Evolutionary conservation across 2,797 vertebrate species (phyloP).

Genomic region (Otolemur crassicaudatus): DNA sequence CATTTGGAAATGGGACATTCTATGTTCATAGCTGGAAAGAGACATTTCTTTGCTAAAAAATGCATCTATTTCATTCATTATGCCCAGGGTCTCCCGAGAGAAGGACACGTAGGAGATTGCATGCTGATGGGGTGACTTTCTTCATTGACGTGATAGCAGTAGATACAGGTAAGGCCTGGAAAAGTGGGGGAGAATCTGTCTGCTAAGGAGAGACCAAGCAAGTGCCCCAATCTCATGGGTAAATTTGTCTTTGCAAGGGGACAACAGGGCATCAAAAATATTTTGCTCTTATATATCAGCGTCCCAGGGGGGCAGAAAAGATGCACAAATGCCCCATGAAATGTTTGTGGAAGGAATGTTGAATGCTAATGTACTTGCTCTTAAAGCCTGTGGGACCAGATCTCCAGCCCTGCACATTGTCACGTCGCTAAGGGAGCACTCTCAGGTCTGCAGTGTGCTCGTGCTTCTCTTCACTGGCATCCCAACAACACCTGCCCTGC

Average conservation of each 20-base stretch:
- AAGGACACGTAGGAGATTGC: fast-evolving
- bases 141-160: background rate
- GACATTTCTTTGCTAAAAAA: background rate
- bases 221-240: background rate
- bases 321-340: background rate
- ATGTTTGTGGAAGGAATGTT: slow-evolving; percentile 54
- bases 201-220: background rate
- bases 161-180: background rate
- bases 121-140: background rate
- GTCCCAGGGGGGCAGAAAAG: background rate
- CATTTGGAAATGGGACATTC: background rate
- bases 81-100: background rate
- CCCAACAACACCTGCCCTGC: background rate
- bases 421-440: background rate
- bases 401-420: background rate
- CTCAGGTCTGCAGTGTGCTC: background rate
- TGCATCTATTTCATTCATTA: background rate
- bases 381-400: background rate
- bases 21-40: background rate
- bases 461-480: background rate
- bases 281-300: background rate
- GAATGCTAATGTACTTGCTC: background rate
- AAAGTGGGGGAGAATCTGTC: background rate
- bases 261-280: background rate
- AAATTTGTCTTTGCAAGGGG: background rate